A percentile compares a stretch with the other conserved stretches of the same genome.
Evolutionary conservation across 2,113 vertebrate species (phyloP).

Genomic region (Carassius auratus): DNA sequence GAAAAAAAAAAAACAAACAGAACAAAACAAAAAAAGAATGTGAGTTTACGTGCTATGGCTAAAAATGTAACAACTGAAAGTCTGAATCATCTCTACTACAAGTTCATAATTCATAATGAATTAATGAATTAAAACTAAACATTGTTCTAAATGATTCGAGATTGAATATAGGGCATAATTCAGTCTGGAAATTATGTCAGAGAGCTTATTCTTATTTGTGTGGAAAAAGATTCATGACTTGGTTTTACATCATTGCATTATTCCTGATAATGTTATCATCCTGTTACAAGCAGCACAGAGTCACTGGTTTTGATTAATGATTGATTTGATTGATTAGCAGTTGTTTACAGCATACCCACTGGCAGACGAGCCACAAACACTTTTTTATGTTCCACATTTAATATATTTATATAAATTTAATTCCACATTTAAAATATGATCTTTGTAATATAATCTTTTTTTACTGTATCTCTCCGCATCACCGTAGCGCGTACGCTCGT

Average conservation of each 20-base stretch:
- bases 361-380: too few relatives aligned
- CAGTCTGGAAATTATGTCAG: background rate
- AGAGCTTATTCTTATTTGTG: background rate
- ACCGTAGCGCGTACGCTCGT: too few relatives aligned
- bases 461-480: too few relatives aligned
- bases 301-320: background rate
- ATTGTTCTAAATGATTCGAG: background rate
- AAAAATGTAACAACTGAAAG: background rate
- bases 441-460: too few relatives aligned
- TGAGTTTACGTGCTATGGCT: background rate
- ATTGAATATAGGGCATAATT: slow-evolving; percentile 10
- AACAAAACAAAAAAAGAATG: background rate
- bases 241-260: background rate
- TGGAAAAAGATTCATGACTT: background rate
- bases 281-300: background rate
- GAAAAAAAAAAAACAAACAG: background rate
- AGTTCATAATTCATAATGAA: background rate
- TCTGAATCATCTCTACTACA: background rate
- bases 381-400: too few relatives aligned
- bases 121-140: background rate
- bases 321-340: slow-evolving; percentile 10
- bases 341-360: background rate
- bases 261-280: background rate
- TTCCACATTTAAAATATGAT: too few relatives aligned
- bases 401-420: too few relatives aligned